Base-by-base conservation (phyloP, 2,888 invertebrate genomes). In the Agonopterix alstromeriana region DNA sequence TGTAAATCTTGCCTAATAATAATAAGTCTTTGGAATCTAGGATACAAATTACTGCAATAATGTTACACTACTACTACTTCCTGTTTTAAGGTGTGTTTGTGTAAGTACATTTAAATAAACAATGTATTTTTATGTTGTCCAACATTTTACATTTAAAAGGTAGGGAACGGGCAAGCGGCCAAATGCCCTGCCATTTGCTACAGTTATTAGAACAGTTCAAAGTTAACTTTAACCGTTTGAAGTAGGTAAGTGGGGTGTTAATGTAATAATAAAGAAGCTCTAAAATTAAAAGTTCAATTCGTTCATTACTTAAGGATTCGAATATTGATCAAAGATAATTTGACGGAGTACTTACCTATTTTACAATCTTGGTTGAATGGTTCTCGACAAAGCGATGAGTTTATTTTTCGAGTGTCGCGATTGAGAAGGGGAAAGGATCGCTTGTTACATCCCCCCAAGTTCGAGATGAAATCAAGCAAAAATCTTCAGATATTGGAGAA, bases 311-410 rank as follows among this genome's bases (percentile, higher is more conserved):
- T 27, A 27, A 27, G 27, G 27, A 27, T 27, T 27, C 27, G 7
- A 67, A 67, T 65, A 67, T 67, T 65, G 68, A 72, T 63, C 69
- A 55, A 61, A 69, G 56, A 65, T 68, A 70, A 67, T 69, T 67
- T 75, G 67, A 63, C 69, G 60, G 65, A 27, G 27, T 27, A 7
- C 27, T 27, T 27, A 5, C 27, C 27, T 27, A 27, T 27, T 27
- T 27, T 27, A 27, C 27, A 56, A 54, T 55, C 54, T 56, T 56
- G 41, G 42, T 35, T n/a, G n/a, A 58, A 74, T 62, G 60, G 64
- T 58, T 46, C 71, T 80, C 56, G 56, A 73, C 60, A 64, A 68
- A 70, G 60, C 60, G 61, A 65, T 55, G 67, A 71, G 66, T 75
- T 73, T 75, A 73, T 73, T 67, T 70, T 67, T 67, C 61, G 55